Evolutionary conservation across 2,888 invertebrate species (phyloP).

Genomic region (Lamellibrachia satsuma): DNA sequence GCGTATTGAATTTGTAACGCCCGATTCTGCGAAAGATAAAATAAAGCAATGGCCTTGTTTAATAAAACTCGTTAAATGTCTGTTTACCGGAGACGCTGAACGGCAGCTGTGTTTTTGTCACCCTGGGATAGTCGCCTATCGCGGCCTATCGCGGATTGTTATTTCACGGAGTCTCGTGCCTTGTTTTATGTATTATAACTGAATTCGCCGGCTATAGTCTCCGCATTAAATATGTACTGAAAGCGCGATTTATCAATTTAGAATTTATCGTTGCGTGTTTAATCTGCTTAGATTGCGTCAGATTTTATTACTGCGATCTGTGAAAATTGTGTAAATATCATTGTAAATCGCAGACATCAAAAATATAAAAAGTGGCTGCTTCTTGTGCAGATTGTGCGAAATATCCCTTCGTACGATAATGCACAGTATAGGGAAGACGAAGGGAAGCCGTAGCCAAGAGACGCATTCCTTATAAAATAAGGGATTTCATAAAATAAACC

Average conservation of each 20-base stretch:
- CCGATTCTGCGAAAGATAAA: background rate
- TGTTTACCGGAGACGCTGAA: background rate
- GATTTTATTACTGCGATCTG: background rate
- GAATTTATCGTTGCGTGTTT: constrained; percentile 13
- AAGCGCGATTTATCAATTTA: background rate
- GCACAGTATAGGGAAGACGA: no score
- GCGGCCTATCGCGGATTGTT: background rate
- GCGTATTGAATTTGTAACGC: background rate
- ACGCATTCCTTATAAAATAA: no score
- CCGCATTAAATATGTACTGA: background rate
- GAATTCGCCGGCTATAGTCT: background rate
- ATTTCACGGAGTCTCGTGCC: background rate
- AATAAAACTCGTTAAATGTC: background rate
- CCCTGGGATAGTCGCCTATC: background rate
- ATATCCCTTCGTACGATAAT: background rate
- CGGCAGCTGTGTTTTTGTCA: background rate
- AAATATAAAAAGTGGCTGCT: background rate
- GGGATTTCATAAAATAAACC: no score
- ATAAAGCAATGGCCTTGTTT: background rate
- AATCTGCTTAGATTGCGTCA: constrained; percentile 8
- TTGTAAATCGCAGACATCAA: background rate
- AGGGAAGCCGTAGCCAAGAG: no score
- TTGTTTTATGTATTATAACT: background rate
- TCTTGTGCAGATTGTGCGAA: background rate
- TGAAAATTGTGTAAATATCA: background rate